Evolutionary conservation across 2,113 vertebrate species (phyloP).

Genomic region (Laticauda laticaudata): DNA sequence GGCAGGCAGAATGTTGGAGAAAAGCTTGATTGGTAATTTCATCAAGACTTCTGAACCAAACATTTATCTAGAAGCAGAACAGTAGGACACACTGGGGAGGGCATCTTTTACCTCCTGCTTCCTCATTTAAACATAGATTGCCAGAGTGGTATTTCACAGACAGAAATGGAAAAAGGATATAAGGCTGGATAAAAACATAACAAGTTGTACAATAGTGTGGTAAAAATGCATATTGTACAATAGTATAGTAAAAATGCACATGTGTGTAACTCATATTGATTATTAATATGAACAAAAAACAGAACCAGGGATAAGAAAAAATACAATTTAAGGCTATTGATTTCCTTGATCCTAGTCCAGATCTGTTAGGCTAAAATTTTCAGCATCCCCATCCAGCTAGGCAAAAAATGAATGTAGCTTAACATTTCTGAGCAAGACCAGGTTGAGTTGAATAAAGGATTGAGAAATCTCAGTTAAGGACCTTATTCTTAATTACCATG

Average conservation of each 20-base stretch:
- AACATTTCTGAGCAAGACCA: background rate
- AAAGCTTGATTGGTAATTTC: slow-evolving; percentile 60
- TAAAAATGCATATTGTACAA: background rate
- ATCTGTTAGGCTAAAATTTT: background rate
- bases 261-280: background rate
- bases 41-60: slow-evolving; percentile 60
- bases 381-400: background rate
- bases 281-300: background rate
- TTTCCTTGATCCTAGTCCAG: background rate
- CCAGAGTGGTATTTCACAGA: background rate
- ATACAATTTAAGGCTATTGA: background rate
- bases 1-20: slow-evolving; percentile 50
- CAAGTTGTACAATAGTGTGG: background rate
- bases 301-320: background rate
- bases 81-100: slow-evolving; percentile 34
- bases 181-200: background rate
- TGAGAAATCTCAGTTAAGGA: no score
- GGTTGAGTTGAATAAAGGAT: background rate
- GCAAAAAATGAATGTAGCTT: background rate
- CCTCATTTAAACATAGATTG: background rate
- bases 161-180: background rate
- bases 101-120: background rate
- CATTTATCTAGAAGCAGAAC: slow-evolving; percentile 53
- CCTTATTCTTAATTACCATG: background rate
- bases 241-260: background rate